phyloP scores from a whole-genome alignment of 2,888 invertebrate genomes.

The Zaprionus lineosus region DNA sequence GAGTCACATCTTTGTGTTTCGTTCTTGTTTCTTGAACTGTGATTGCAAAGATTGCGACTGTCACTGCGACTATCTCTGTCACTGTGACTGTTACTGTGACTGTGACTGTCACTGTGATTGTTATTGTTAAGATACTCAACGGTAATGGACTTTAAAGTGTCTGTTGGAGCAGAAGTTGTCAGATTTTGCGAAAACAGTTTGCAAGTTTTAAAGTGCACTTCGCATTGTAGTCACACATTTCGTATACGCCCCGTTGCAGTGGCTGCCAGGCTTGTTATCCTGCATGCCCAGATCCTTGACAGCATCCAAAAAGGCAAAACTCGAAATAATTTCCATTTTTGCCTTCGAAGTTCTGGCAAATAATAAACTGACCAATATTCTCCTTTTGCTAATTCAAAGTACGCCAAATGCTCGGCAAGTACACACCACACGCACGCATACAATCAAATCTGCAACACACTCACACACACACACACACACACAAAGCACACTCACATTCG shows the following conservation, averaged over 20 bases:
- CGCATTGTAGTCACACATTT: constrained; percentile 47
- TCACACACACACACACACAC: not conserved
- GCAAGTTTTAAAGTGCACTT: constrained; percentile 44
- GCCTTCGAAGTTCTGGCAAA: constrained; percentile 34
- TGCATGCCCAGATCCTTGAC: constrained; percentile 9
- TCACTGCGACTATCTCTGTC: no score
- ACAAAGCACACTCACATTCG: constrained; percentile 4
- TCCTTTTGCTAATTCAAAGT: constrained; percentile 21
- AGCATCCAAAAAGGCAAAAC: constrained; percentile 4
- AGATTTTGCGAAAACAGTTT: constrained; percentile 20
- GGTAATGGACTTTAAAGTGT: constrained; percentile 79
- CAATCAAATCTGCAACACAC: not conserved
- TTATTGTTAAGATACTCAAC: constrained; percentile 51
- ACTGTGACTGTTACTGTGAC: no score
- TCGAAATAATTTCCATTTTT: constrained; percentile 25
- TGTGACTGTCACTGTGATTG: not conserved
- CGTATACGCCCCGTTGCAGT: constrained; percentile 58
- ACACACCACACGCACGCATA: constrained; percentile 7
- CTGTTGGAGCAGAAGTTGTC: constrained; percentile 57
- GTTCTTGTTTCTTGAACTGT: constrained; percentile 14
- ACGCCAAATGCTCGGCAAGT: constrained; percentile 9
- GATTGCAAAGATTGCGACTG: no score
- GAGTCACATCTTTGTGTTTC: constrained; percentile 11
- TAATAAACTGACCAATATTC: constrained; percentile 54
- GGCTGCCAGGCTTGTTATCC: constrained; percentile 26